Evolutionary conservation across 2,113 vertebrate species (phyloP), one percentile per base, ranked within the genome.

Genomic region (Catharus minimus): DNA sequence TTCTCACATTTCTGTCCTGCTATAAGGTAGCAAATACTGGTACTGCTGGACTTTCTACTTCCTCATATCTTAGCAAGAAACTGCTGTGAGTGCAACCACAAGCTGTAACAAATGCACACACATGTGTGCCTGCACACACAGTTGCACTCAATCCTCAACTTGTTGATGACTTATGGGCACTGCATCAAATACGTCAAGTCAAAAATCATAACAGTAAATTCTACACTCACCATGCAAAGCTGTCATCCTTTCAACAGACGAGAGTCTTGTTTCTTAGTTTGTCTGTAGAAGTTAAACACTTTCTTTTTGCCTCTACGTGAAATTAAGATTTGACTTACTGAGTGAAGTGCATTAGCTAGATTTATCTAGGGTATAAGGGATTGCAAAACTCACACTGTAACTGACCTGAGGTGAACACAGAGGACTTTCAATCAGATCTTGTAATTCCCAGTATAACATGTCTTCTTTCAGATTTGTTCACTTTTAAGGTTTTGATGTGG

Each of bases 101-200:
- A 38, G 21, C 6, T 33, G 61, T 27, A 58, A 50, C 7, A 71
- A 41, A 58, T 8, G 14, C 10, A 32, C 26, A 30, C 4, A 4
- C 2, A 2, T 1, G 2, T 1, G 7, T 12, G 13, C 20, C 7
- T 5, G 5, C 15, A 47, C 17, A 7, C 7, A 13, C 3, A 13
- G 2, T 15, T 60, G 17, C 15, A 38, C 13, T 9, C 50, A 53
- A 21, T 20, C 8, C 26, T 58, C 39, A 50, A 9, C 58, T 71
- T 57, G 4, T 15, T 5, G 2, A 20, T 52, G 38, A 41, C 8
- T 43, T 60, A 26, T 0, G 22, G 6, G 38, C 1, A 0, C 17
- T 26, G 22, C 6, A 58, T 8, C 15, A 49, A 41, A 61, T 44
- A 68, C 2, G 2, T 20, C 23, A 66, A 66, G 15, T 20, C 26